Percentiles rank a stretch among this genome's conserved stretches.
Conservation (phyloP, 2,113 vertebrate species). For the Hippocampus barbouri region DNA sequence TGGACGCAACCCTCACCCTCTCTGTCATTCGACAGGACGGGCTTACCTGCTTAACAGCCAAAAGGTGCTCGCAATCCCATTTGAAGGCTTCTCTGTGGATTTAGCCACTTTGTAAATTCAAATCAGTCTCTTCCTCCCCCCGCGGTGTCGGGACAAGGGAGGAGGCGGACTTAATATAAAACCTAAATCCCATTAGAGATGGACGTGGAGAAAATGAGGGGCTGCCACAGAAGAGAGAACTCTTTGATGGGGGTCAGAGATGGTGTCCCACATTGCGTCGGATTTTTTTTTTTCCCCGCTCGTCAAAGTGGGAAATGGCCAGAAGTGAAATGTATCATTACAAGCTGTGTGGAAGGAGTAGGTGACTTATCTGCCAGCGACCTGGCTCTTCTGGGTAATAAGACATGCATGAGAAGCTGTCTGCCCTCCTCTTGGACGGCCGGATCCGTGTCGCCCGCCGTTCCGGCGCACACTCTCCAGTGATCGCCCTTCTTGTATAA, state of each 20-base stretch:
- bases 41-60: slow-evolving; percentile 56
- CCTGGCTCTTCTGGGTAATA: slow-evolving; percentile 74
- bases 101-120: slow-evolving; percentile 73
- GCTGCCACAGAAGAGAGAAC: slow-evolving; percentile 62
- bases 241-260: slow-evolving; percentile 79
- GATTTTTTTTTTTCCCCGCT: slow-evolving; percentile 53
- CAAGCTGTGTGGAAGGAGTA: slow-evolving; percentile 72
- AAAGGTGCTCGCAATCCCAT: slow-evolving; percentile 64
- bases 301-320: slow-evolving; percentile 70
- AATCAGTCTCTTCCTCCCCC: slow-evolving; percentile 60
- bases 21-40: slow-evolving; percentile 57
- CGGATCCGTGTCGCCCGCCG: slow-evolving; percentile 57
- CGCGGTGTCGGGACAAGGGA: slow-evolving; percentile 61
- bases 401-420: slow-evolving; percentile 78
- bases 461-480: slow-evolving; percentile 66
- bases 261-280: slow-evolving; percentile 61
- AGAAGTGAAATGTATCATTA: slow-evolving; percentile 79
- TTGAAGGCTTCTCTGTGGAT: slow-evolving; percentile 68
- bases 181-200: slow-evolving; percentile 79
- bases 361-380: slow-evolving; percentile 73
- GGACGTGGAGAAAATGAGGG: slow-evolving; percentile 71
- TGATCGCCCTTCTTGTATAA: slow-evolving; percentile 71
- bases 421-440: slow-evolving; percentile 64
- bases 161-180: slow-evolving; percentile 72
- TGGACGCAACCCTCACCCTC: slow-evolving; percentile 59